Conservation (phyloP, 2,797 vertebrate genomes). For the Erethizon dorsatum region DNA sequence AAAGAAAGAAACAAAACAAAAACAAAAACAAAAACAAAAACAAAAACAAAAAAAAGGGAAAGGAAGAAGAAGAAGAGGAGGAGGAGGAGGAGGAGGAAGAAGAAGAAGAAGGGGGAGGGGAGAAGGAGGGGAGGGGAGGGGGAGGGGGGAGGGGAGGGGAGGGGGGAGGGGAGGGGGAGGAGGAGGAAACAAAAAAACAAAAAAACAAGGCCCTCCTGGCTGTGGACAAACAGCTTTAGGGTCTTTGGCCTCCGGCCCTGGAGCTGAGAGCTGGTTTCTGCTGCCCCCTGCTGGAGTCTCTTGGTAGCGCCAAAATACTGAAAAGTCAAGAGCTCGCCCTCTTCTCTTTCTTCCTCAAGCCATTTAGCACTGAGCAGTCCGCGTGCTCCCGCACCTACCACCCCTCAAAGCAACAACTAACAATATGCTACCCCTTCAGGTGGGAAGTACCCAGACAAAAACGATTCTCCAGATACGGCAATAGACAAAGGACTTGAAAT, state of each 20-base stretch:
- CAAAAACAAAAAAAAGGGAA: no score
- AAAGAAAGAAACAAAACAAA: not conserved
- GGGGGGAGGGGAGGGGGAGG: no score
- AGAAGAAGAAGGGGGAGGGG: no score
- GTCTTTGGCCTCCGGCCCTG: not conserved
- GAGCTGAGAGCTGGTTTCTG: slow-evolving; percentile 62
- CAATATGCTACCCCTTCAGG: not conserved
- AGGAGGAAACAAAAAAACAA: not conserved
- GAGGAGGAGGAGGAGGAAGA: no score
- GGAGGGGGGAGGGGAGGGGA: no score
- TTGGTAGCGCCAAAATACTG: not conserved
- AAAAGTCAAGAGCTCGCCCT: not conserved
- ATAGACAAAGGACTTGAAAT: not conserved
- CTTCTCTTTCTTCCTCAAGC: not conserved
- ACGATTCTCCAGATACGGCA: not conserved
- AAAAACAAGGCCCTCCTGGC: not conserved
- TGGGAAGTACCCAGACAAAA: not conserved
- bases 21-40: not conserved
- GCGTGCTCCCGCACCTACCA: not conserved
- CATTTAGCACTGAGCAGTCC: fast-evolving
- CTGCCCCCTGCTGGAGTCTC: slow-evolving; percentile 76
- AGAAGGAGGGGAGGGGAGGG: no score
- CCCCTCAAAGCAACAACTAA: not conserved
- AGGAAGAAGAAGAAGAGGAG: no score
- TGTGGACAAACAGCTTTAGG: not conserved